Percentiles rank a stretch among this genome's conserved stretches.
Conservation (phyloP, 2,888 invertebrate genomes). For the Dioctria linearis region DNA sequence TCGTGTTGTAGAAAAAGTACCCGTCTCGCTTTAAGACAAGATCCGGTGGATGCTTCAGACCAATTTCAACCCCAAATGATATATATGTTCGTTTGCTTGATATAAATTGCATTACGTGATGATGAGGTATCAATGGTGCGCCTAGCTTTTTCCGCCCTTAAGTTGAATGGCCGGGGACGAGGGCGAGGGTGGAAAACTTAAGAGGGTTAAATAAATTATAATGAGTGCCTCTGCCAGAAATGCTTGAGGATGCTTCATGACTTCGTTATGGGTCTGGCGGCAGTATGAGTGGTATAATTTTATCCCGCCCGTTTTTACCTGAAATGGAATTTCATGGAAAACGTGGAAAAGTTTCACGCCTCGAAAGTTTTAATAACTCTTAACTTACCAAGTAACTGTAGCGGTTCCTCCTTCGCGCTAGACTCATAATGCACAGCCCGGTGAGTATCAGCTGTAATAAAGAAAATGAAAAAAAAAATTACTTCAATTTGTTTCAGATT, state of each 20-base stretch:
- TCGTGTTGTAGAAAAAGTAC: background rate
- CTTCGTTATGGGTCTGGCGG: slow-evolving; percentile 11
- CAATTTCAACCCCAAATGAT: slow-evolving; percentile 37
- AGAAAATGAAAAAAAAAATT: slow-evolving; percentile 24
- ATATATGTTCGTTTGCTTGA: slow-evolving; percentile 10
- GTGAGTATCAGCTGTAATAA: slow-evolving; percentile 84
- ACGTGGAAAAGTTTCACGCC: background rate
- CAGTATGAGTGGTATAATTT: slow-evolving; percentile 25
- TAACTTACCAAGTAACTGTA: slow-evolving; percentile 89
- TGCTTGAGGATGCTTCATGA: slow-evolving; percentile 41
- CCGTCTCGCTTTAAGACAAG: background rate
- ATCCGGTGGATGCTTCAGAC: slow-evolving; percentile 10
- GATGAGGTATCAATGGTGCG: slow-evolving; percentile 38
- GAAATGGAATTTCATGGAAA: slow-evolving; percentile 28
- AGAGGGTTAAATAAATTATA: slow-evolving; percentile 44
- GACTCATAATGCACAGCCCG: slow-evolving; percentile 88
- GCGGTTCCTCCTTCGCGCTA: slow-evolving; percentile 86
- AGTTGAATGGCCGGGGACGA: background rate
- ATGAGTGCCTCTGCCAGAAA: slow-evolving; percentile 37
- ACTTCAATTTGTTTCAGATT: background rate
- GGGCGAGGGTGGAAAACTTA: slow-evolving; percentile 12
- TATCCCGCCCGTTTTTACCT: slow-evolving; percentile 25
- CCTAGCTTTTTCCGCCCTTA: background rate
- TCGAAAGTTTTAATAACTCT: slow-evolving; percentile 1
- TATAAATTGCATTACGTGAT: slow-evolving; percentile 50